Evolutionary conservation across 1,140 invertebrate genomes (phyloP).

Genomic region (Orius laevigatus): DNA sequence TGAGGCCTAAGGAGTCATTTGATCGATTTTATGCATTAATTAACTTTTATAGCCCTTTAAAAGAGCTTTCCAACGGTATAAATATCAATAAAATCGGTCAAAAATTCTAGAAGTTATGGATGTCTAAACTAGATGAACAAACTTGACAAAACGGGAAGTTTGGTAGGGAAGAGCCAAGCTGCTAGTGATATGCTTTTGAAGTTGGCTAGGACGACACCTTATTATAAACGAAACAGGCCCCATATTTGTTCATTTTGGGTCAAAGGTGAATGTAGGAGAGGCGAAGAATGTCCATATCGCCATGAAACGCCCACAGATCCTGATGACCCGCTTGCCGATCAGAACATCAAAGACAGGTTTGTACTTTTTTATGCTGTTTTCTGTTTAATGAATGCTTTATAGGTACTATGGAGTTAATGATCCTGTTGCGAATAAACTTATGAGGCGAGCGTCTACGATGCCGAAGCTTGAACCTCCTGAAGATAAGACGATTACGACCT

Average conservation of each 20-base stretch:
- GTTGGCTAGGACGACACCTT: conserved; percentile 89
- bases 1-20: too few species aligned
- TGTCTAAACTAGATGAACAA: conserved; percentile 27
- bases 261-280: conserved; percentile 96
- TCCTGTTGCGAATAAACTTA: conserved; percentile 94
- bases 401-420: conserved; percentile 96
- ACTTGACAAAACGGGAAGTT: conserved; percentile 26
- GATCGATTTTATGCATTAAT: too few species aligned
- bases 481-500: conserved; percentile 88
- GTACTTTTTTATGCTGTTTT: neutral
- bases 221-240: conserved; percentile 95
- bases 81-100: too few species aligned
- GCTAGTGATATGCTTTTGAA: conserved; percentile 83
- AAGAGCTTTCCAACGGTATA: too few species aligned
- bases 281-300: conserved; percentile 98
- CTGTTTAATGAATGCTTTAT: conserved; percentile 11
- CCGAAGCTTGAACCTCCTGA: conserved; percentile 89
- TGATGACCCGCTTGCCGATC: conserved; percentile 96
- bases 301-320: conserved; percentile 99
- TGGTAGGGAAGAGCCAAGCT: conserved; percentile 54
- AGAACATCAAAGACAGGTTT: conserved; percentile 90
- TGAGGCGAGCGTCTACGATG: conserved; percentile 83
- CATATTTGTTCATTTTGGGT: conserved; percentile 99
- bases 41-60: too few species aligned
- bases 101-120: too few species aligned